Percentiles rank a stretch among this genome's conserved stretches.
Evolutionary conservation across 1,140 invertebrate genomes (phyloP).

Genomic region (Heliconius hermathena): DNA sequence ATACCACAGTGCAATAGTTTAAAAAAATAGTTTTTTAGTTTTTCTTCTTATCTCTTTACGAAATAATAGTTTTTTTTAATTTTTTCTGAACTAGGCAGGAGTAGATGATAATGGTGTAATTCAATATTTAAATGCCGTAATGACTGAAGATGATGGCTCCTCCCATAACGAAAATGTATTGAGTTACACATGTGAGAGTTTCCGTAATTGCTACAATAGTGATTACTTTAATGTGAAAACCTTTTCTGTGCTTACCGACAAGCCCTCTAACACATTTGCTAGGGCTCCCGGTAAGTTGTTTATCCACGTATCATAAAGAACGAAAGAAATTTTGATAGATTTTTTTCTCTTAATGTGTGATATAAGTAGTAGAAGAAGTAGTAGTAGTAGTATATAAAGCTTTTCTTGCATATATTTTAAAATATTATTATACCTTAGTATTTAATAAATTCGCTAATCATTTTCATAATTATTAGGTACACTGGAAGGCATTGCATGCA

Average conservation of each 20-base stretch:
- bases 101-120: conserved; percentile 86
- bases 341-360: neutral
- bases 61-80: neutral
- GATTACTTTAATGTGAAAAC: conserved; percentile 81
- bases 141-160: conserved; percentile 85
- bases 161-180: conserved; percentile 82
- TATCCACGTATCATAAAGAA: no score
- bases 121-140: conserved; percentile 83
- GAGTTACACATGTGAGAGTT: conserved; percentile 59
- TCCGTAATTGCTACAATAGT: conserved; percentile 84
- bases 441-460: neutral
- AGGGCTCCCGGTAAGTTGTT: conserved; percentile 83
- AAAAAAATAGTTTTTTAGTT: no score
- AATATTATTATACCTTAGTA: no score
- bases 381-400: no score
- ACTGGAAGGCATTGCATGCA: conserved; percentile 84
- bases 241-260: conserved; percentile 84
- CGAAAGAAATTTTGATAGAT: neutral
- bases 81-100: conserved; percentile 70
- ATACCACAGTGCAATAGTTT: no score
- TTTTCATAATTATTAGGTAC: conserved; percentile 63
- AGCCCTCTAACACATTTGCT: conserved; percentile 84
- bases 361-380: neutral
- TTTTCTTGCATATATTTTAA: no score
- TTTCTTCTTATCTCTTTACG: no score